phyloP scores from a whole-genome alignment of 1,140 invertebrate species.

The Diorhabda carinulata region DNA sequence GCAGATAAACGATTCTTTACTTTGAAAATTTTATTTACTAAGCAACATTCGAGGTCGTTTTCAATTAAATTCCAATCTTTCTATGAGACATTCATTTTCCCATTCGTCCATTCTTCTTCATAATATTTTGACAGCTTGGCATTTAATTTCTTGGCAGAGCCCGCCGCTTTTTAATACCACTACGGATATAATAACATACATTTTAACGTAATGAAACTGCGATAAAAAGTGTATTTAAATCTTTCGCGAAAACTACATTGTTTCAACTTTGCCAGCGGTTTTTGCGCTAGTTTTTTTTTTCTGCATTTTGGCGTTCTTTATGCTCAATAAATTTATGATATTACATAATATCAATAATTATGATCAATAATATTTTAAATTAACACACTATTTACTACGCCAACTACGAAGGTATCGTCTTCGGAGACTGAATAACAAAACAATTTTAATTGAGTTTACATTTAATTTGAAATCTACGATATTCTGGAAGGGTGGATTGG shows the following conservation, averaged over 20 bases:
- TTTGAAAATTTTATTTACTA: not conserved
- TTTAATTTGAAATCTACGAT: no score
- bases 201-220: constrained; percentile 21
- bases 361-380: no score
- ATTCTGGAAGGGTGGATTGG: no score
- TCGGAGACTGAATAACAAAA: no score
- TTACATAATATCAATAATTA: no score
- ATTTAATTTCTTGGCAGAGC: constrained; percentile 20
- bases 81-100: constrained; percentile 20
- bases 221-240: constrained; percentile 21
- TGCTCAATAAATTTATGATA: no score
- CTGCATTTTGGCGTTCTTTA: no score
- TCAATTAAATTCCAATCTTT: constrained; percentile 15
- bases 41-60: not conserved
- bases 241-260: constrained; percentile 18
- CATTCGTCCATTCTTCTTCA: constrained; percentile 19
- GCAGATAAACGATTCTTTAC: not conserved
- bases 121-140: constrained; percentile 19
- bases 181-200: constrained; percentile 19
- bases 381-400: no score
- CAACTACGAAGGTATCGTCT: no score
- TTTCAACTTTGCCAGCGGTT: constrained; percentile 5
- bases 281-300: not conserved
- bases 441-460: no score
- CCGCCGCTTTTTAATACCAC: constrained; percentile 17